Percentiles rank a stretch among this genome's conserved stretches.
These are phyloP conservation scores for Geodia barretti DNA, from an alignment of 37 sponge, comb jelly and placozoan genomes.

Conservation along the genomic window DNA sequence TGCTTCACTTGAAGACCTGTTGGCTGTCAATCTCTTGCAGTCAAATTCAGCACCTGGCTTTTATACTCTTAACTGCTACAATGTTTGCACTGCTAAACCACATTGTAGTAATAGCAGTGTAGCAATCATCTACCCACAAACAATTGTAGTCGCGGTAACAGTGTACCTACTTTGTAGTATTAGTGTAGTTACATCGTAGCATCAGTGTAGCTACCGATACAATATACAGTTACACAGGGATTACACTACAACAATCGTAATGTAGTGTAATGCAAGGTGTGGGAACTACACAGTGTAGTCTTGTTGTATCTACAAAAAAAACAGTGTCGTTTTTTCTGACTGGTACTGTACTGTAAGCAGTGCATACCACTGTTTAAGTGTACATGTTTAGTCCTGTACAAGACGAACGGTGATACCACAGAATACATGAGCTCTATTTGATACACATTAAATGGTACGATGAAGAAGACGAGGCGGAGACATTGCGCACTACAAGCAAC, in stretches of 20 bases:
- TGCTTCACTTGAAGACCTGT: neutral
- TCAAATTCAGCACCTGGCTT: too few species aligned
- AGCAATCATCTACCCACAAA: neutral
- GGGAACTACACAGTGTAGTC: neutral
- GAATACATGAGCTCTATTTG: too few species aligned
- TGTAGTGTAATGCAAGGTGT: neutral
- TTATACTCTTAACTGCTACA: neutral
- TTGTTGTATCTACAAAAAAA: neutral
- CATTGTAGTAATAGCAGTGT: neutral
- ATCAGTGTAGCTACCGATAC: neutral
- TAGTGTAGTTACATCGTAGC: neutral
- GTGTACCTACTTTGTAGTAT: too few species aligned
- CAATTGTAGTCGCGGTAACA: too few species aligned
- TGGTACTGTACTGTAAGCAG: too few species aligned
- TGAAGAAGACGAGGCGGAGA: too few species aligned
- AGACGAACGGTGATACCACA: too few species aligned
- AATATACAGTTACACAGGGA: neutral
- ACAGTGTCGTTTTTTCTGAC: neutral
- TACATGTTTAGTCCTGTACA: too few species aligned
- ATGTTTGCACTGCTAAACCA: neutral
- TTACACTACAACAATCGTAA: neutral
- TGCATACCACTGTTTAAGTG: too few species aligned
- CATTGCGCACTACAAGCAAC: too few species aligned
- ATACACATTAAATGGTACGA: too few species aligned
- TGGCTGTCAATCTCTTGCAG: too few species aligned